These are phyloP conservation scores for Zelleria hepariella DNA, from an alignment of 2,888 invertebrate species.

Conservation along the genomic window DNA sequence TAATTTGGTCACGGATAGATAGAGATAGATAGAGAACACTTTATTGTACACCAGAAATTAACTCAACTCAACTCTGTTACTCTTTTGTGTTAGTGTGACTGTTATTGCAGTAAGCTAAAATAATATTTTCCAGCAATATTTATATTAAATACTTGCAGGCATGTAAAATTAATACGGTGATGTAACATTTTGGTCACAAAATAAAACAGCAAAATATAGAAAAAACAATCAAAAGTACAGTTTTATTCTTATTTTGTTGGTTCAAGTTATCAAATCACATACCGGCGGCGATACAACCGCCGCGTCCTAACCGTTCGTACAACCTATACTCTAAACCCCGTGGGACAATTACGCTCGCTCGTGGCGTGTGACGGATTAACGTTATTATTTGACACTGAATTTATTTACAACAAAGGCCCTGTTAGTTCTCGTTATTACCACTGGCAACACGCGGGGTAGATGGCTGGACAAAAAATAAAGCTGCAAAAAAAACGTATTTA, in stretches of 20 bases:
- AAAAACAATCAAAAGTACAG: no score
- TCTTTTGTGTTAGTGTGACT: no score
- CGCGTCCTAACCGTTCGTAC: slow-evolving; percentile 29
- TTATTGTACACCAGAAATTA: no score
- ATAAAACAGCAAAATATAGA: no score
- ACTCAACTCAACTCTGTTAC: no score
- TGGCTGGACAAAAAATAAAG: not conserved
- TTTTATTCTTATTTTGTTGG: not conserved
- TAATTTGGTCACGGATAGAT: no score
- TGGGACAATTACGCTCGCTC: slow-evolving; percentile 49
- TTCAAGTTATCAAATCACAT: not conserved
- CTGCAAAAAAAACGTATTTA: not conserved
- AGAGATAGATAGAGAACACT: no score
- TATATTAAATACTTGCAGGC: no score
- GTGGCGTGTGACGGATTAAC: slow-evolving; percentile 66
- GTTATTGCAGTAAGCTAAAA: no score
- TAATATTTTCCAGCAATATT: no score
- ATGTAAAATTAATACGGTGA: no score
- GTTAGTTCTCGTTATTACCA: slow-evolving; percentile 1
- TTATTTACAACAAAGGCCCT: slow-evolving; percentile 39
- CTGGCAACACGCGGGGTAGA: not conserved
- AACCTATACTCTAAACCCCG: slow-evolving; percentile 36
- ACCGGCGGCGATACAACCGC: not conserved
- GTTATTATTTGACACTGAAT: slow-evolving; percentile 71
- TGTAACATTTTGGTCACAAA: no score